Conservation (phyloP, 1,140 invertebrate genomes). For the Drosophila watanabei region DNA sequence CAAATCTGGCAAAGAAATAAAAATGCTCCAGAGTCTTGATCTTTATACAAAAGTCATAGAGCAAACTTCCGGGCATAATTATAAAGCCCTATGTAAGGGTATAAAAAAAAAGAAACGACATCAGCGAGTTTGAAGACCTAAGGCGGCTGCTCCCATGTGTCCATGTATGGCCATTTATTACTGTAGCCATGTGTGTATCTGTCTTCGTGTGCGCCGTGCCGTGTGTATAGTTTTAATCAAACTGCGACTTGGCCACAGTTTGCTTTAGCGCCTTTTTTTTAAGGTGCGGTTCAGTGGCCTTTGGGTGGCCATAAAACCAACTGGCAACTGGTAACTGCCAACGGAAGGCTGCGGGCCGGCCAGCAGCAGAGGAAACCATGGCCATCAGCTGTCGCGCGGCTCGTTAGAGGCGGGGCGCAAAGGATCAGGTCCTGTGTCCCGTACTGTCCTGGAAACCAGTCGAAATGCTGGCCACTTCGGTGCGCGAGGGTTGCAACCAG, state of each 20-base stretch:
- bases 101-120: conserved; percentile 9
- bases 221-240: conserved; percentile 79
- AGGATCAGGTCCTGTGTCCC: conserved; percentile 20
- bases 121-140: conserved; percentile 37
- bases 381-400: conserved; percentile 74
- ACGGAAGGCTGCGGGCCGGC: conserved; percentile 38
- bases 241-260: conserved; percentile 73
- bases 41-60: background rate
- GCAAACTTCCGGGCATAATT: conserved; percentile 5
- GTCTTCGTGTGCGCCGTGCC: conserved; percentile 37
- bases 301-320: conserved; percentile 77
- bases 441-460: conserved; percentile 30
- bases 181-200: conserved; percentile 31
- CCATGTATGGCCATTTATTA: conserved; percentile 79
- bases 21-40: background rate
- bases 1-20: background rate
- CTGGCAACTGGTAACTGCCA: conserved; percentile 20
- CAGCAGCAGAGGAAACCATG: conserved; percentile 65
- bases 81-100: conserved; percentile 23
- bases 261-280: conserved; percentile 80
- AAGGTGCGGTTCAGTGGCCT: conserved; percentile 83
- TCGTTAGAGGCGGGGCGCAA: conserved; percentile 48
- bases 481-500: conserved; percentile 62
- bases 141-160: conserved; percentile 73
- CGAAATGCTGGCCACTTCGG: conserved; percentile 13